Evolutionary conservation across 2,113 vertebrate genomes (phyloP).

Genomic region (Muntiacus reevesi): DNA sequence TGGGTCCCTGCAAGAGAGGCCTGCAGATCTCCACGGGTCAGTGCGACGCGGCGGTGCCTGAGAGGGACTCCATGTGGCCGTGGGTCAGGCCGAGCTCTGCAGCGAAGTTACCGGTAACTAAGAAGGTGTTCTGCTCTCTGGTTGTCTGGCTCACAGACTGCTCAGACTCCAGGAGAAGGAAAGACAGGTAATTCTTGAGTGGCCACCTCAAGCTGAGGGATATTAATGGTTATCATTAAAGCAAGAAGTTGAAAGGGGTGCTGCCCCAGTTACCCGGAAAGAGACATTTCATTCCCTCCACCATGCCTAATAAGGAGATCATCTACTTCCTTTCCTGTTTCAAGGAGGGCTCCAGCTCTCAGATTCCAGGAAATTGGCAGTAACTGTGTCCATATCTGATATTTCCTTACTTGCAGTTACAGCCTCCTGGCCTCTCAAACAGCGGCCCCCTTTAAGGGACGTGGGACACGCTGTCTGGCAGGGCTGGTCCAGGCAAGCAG

Average conservation of each 20-base stretch:
- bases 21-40: not conserved
- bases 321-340: not conserved
- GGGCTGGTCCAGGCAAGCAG: not conserved
- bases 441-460: not conserved
- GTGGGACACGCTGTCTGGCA: not conserved
- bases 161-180: not conserved
- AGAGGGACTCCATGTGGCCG: not conserved
- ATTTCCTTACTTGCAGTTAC: not conserved
- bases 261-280: not conserved
- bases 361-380: conserved; percentile 13
- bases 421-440: not conserved
- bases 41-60: not conserved
- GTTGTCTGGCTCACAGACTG: not conserved
- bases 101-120: not conserved
- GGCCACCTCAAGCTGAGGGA: not conserved
- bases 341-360: not conserved
- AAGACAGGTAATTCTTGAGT: not conserved
- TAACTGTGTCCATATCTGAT: not conserved
- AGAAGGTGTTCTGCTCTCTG: not conserved
- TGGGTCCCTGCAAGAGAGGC: not conserved
- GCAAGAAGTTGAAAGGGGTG: not conserved
- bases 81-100: not conserved
- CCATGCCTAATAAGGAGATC: not conserved
- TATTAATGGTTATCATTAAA: not conserved
- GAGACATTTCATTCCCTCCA: not conserved